Percentiles rank a stretch among this genome's conserved stretches.
Conservation (phyloP, 1,140 invertebrate species). For the Homarus americanus region DNA sequence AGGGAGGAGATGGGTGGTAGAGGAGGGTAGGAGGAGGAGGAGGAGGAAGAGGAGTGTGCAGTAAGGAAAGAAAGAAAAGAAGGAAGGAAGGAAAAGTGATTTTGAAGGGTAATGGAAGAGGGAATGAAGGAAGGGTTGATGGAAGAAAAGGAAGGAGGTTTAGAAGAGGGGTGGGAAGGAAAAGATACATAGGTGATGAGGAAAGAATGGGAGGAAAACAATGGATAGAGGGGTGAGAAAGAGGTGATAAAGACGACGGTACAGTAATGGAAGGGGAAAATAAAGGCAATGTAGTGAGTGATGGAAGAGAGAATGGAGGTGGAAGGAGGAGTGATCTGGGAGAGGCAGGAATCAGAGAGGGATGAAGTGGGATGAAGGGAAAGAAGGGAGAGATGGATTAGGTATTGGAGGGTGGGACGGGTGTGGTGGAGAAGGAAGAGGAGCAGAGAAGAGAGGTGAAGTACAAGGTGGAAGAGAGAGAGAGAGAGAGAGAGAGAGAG, state of each 20-base stretch:
- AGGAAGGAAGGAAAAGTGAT: too few relatives aligned
- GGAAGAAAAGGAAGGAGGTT: not conserved
- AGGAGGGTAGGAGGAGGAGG: not conserved
- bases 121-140: not conserved
- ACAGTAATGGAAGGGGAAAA: too few relatives aligned
- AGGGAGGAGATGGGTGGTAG: not conserved
- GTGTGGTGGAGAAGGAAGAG: not conserved
- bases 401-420: not conserved
- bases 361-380: not conserved
- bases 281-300: too few relatives aligned
- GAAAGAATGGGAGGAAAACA: not conserved
- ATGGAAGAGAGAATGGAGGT: not conserved
- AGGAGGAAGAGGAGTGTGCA: not conserved
- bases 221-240: not conserved
- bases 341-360: not conserved
- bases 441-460: not conserved
- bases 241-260: too few relatives aligned
- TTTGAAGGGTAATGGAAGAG: not conserved
- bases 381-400: not conserved
- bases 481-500: conserved; percentile 1
- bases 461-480: conserved; percentile 34
- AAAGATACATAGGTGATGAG: not conserved
- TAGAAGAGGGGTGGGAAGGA: not conserved
- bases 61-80: not conserved
- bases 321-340: not conserved